These are phyloP conservation scores for Caenorhabditis zanzibari DNA, from an alignment of 2,888 invertebrate genomes.

Conservation along the genomic window DNA sequence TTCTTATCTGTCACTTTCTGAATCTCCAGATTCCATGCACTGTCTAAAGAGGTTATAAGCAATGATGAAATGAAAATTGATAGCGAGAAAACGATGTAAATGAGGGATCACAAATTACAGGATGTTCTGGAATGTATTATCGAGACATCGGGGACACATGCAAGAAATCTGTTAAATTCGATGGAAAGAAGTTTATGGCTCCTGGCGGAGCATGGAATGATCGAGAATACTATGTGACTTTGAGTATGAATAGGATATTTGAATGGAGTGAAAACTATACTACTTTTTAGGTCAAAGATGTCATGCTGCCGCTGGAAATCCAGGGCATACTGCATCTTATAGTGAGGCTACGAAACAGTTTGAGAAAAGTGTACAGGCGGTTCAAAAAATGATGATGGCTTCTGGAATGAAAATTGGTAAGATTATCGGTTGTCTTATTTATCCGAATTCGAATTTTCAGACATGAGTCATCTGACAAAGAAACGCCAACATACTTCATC, in stretches of 20 bases:
- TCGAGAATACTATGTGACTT: conserved; percentile 70
- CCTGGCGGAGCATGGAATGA: conserved; percentile 77
- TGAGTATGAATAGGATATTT: conserved; percentile 58
- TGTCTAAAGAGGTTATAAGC: conserved; percentile 4
- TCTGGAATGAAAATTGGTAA: conserved; percentile 66
- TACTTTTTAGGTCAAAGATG: conserved; percentile 71
- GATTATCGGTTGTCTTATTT: no score
- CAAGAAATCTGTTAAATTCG: conserved; percentile 74
- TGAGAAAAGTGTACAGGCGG: conserved; percentile 78
- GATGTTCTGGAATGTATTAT: conserved; percentile 79
- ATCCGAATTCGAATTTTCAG: conserved; percentile 23
- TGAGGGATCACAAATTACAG: conserved; percentile 51
- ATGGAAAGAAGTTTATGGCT: conserved; percentile 77
- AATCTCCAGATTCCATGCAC: conserved; percentile 18
- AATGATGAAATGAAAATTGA: conserved; percentile 34
- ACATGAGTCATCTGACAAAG: conserved; percentile 53
- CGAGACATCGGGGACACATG: conserved; percentile 62
- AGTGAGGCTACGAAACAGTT: conserved; percentile 79
- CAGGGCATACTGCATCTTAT: conserved; percentile 58
- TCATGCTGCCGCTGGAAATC: conserved; percentile 69
- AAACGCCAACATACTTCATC: conserved; percentile 49
- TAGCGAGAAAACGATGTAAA: conserved; percentile 6
- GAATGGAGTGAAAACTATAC: no score
- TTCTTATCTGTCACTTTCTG: conserved; percentile 40
- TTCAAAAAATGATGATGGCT: conserved; percentile 77